Evolutionary conservation across 1,140 invertebrate genomes (phyloP), one percentile per base, ranked within the genome.

Genomic region (Batillaria attramentaria): DNA sequence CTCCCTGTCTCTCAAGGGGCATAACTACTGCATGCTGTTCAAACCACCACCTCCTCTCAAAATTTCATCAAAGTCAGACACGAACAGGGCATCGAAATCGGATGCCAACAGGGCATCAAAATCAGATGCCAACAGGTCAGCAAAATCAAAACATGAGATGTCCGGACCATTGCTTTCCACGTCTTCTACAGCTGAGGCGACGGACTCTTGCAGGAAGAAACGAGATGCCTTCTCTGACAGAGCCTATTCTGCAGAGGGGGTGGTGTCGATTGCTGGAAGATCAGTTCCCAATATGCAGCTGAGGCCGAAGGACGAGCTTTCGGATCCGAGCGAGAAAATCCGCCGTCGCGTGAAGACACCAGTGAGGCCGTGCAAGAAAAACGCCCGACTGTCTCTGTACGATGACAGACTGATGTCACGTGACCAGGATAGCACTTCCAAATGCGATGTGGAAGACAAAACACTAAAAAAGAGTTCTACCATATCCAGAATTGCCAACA

Each of bases 311-410:
- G 60, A 50, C 37, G 54, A 65, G 18, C 24, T 31, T 8, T 76
- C 60, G 92, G 95, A 91, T 85, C 85, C 93, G 60, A 93, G 92
- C n/a, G 91, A 84, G 10, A 87, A 93, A 62, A 88, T 96, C 24
- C 94, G 94, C 79, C 94, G 95, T 41, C 92, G 95, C 74, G 94
- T 96, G 2, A 96, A 96, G 89, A 96, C 95, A 0, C 95, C 95
- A 0, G 94, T 95, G 0, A 94, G 95, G 87, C 92, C 96, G 1
- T 69, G 69, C 16, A 94, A 94, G 0, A 91, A 92, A 18, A 13
- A 41, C 33, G 72, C 35, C 20, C 92, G 96, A 78, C 93, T 97
- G 83, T 96, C 95, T 24, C 89, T 97, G 3, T 97, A 96, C 86
- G 95, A 97, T 85, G 96, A 97, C 86, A 92, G 96, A 42, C 95